phyloP scores from a whole-genome alignment of 2,797 vertebrate species.

The Acipenser transmontanus region DNA sequence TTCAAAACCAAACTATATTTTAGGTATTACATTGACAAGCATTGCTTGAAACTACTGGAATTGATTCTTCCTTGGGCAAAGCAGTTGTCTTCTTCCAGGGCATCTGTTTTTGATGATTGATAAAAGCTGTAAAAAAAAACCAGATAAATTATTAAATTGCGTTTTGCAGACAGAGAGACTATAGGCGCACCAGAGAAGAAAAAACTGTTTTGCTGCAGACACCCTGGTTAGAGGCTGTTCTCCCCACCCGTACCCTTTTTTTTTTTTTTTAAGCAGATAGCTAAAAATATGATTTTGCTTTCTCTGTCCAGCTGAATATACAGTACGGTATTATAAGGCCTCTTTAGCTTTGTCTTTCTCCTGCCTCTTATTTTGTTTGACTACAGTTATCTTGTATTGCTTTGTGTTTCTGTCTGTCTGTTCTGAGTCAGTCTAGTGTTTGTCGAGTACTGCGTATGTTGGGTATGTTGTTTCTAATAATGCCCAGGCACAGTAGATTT shows the following conservation, averaged over 20 bases:
- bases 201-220: background rate
- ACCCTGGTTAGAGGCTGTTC: background rate
- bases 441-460: too few species aligned
- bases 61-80: background rate
- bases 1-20: background rate
- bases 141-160: background rate
- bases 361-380: too few species aligned
- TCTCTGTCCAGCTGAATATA: background rate
- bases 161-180: constrained; percentile 1
- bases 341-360: background rate
- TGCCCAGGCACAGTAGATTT: too few species aligned
- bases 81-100: background rate
- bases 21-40: background rate
- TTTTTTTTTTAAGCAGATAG: too few species aligned
- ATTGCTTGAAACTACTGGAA: background rate
- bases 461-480: too few species aligned
- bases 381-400: too few species aligned
- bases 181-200: background rate
- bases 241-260: too few species aligned
- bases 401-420: too few species aligned
- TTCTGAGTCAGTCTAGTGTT: too few species aligned
- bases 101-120: constrained; percentile 4
- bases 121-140: background rate
- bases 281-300: background rate
- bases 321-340: background rate